phyloP scores from a whole-genome alignment of 2,888 invertebrate genomes.

The Euzophera pinguis region DNA sequence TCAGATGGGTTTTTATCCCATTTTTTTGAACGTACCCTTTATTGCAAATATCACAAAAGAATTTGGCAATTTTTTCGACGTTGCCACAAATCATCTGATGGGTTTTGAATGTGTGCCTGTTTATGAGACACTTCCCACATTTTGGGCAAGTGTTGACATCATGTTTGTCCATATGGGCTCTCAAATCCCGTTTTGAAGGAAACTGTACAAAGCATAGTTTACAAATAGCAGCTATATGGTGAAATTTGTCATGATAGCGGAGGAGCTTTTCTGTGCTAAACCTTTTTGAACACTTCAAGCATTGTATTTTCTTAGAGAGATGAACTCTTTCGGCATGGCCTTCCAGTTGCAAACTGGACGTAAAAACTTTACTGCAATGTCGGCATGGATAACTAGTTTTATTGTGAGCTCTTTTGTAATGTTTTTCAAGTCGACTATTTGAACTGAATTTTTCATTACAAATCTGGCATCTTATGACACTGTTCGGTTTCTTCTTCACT shows the following conservation, averaged over 20 bases:
- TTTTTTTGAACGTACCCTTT: slow-evolving; percentile 54
- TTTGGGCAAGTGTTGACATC: slow-evolving; percentile 42
- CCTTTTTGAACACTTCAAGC: slow-evolving; percentile 51
- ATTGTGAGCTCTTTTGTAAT: slow-evolving; percentile 47
- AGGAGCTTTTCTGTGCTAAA: slow-evolving; percentile 53
- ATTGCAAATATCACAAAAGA: slow-evolving; percentile 58
- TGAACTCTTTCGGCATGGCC: slow-evolving; percentile 53
- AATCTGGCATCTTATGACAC: slow-evolving; percentile 38
- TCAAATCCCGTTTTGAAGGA: slow-evolving; percentile 47
- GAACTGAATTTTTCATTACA: slow-evolving; percentile 46
- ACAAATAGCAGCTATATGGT: slow-evolving; percentile 49
- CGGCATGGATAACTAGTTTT: slow-evolving; percentile 38
- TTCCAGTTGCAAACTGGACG: slow-evolving; percentile 34
- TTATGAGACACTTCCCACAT: slow-evolving; percentile 48
- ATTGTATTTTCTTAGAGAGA: slow-evolving; percentile 49
- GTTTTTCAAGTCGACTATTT: slow-evolving; percentile 34
- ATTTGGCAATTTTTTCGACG: slow-evolving; percentile 30
- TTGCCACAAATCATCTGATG: slow-evolving; percentile 53
- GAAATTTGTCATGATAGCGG: slow-evolving; percentile 41
- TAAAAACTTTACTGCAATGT: slow-evolving; percentile 50
- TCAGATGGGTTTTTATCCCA: slow-evolving; percentile 51
- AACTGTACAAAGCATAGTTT: slow-evolving; percentile 52
- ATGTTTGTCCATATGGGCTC: slow-evolving; percentile 53
- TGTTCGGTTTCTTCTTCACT: slow-evolving; percentile 26
- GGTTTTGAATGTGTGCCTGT: slow-evolving; percentile 43